A percentile compares a stretch with the other conserved stretches of the same genome.
Conservation (phyloP, 2,113 vertebrate species). For the Gulo gulo region DNA sequence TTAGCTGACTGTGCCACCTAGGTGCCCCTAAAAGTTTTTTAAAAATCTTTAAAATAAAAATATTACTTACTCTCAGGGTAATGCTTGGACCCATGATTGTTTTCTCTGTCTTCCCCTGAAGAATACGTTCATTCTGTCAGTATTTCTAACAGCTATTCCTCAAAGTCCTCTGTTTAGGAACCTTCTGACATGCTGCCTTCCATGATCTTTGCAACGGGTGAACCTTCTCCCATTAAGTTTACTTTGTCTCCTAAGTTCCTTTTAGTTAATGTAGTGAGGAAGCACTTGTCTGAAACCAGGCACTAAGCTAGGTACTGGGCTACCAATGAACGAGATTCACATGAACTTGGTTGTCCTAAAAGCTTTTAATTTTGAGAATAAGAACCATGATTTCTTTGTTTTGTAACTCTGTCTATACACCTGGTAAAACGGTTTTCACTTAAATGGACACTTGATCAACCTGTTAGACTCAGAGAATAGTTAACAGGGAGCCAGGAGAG, state of each 20-base stretch:
- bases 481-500: not conserved
- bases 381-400: not conserved
- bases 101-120: not conserved
- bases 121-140: not conserved
- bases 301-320: not conserved
- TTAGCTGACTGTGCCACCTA: not conserved
- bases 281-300: not conserved
- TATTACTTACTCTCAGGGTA: not conserved
- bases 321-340: not conserved
- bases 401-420: not conserved
- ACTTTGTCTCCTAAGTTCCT: not conserved
- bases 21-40: not conserved
- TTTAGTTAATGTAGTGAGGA: not conserved
- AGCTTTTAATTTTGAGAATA: not conserved
- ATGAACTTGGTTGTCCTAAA: accelerated
- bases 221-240: not conserved
- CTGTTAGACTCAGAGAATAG: not conserved
- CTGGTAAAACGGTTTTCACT: not conserved
- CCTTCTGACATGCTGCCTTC: not conserved
- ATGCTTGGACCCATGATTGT: not conserved
- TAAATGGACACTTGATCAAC: not conserved
- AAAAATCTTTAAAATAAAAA: not conserved
- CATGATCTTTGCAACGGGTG: not conserved
- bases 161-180: not conserved
- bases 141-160: not conserved